These are phyloP conservation scores for Pelvicachromis taeniatus DNA, from an alignment of 2,113 vertebrate species.

Conservation along the genomic window DNA sequence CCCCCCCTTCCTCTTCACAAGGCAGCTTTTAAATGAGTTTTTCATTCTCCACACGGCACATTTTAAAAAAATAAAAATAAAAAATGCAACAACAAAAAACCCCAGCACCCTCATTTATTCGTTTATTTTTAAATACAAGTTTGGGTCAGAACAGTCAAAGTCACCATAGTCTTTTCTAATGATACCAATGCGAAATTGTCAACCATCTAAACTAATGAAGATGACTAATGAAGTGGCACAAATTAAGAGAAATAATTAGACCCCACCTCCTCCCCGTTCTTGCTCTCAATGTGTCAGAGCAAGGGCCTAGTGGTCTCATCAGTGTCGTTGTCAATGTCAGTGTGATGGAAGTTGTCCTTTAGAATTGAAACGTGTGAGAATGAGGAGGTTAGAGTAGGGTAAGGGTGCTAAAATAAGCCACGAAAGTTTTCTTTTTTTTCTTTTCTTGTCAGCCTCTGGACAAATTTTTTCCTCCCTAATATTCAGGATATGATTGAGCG, in stretches of 20 bases:
- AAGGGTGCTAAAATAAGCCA: background rate
- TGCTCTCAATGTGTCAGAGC: conserved; percentile 68
- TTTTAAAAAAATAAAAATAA: background rate
- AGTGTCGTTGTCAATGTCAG: conserved; percentile 21
- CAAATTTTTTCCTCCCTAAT: background rate
- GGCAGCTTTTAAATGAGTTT: background rate
- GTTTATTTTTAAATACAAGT: background rate
- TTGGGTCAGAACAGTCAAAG: conserved; percentile 27
- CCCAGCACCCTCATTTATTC: background rate
- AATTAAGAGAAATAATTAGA: conserved; percentile 43
- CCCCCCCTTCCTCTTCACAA: background rate
- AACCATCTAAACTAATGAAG: conserved; percentile 42
- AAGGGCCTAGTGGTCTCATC: conserved; percentile 53
- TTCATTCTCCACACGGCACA: conserved; percentile 6
- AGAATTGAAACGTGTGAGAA: background rate
- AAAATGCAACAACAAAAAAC: background rate
- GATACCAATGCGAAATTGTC: background rate
- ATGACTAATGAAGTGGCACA: conserved; percentile 45
- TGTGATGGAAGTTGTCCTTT: conserved; percentile 18
- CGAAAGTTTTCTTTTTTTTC: background rate
- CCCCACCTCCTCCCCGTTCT: background rate
- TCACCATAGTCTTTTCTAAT: background rate
- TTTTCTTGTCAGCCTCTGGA: background rate
- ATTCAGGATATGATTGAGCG: background rate
- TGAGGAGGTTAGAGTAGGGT: background rate